Evolutionary conservation across 2,113 vertebrate genomes (phyloP), one percentile per base, ranked within the genome.

Genomic region (Passer domesticus): DNA sequence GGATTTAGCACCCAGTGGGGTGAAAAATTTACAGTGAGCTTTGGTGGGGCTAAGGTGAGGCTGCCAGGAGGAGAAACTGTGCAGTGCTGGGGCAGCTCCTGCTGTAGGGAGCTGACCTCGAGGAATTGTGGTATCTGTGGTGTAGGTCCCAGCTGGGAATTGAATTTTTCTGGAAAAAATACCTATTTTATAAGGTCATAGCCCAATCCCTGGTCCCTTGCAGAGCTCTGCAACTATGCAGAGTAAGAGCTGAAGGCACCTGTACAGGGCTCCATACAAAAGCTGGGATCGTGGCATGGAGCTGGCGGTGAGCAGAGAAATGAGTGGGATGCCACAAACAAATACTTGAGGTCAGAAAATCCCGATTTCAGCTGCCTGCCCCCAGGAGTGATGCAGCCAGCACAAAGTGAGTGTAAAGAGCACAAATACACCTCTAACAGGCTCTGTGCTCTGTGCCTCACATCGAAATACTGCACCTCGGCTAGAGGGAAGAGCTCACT

Each of bases 391-490:
- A 90, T 39, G 73, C n/a, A 66, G 22, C 25, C 6, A 11, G 63
- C 2, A 1, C 43, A 83, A 77, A 49, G 31, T 1, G 1, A 76
- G 63, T 4, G 6, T 74, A 72, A 44, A 86, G 68, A 68, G 13
- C 28, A 76, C 23, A 47, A 84, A 84, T 24, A 30, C 44, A 33
- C 72, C 3, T 0, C 68, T 60, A 37, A 39, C 72, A 74, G 82
- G 15, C 52, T 88, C 75, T 46, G 67, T 0, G 0, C 49, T 91
- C 73, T 30, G 39, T 56, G 33, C 21, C 73, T 53, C 16, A 2
- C 2, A 0, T 11, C 0, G 1, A 69, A 86, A 31, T 14, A 33
- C 33, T 35, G 31, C 35, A 2, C 8, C 3, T 55, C 31, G 33
- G 49, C 62, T 79, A 87, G 53, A 85, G 44, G 46, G 1, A 1